These are phyloP conservation scores for Acarapis woodi DNA, from an alignment of 1,140 invertebrate species.

Conservation along the genomic window DNA sequence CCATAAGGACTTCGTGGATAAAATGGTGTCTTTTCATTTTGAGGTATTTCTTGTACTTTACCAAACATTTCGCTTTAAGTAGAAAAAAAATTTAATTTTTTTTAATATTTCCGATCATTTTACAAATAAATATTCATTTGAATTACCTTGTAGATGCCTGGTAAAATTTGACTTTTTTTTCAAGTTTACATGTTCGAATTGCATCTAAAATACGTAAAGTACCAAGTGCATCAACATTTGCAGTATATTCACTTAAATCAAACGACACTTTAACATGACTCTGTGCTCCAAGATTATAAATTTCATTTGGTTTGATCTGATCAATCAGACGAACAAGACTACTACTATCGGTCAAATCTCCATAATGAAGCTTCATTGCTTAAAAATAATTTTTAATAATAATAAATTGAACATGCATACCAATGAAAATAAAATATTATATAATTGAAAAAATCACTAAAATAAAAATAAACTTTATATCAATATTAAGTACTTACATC, in stretches of 20 bases:
- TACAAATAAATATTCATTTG: too few relatives aligned
- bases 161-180: constrained; percentile 66
- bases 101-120: too few relatives aligned
- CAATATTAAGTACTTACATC: too few relatives aligned
- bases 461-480: too few relatives aligned
- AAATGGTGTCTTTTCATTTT: constrained; percentile 92
- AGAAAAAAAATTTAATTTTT: too few relatives aligned
- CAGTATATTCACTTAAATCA: constrained; percentile 93
- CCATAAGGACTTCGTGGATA: constrained; percentile 98
- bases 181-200: constrained; percentile 62
- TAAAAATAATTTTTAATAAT: constrained; percentile 4
- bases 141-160: constrained; percentile 97
- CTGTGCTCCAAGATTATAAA: constrained; percentile 98
- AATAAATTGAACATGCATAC: constrained; percentile 1
- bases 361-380: constrained; percentile 84
- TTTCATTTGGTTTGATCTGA: constrained; percentile 57
- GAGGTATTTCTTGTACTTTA: constrained; percentile 83
- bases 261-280: constrained; percentile 98
- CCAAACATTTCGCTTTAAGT: constrained; percentile 93
- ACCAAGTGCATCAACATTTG: constrained; percentile 93
- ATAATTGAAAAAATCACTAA: not conserved
- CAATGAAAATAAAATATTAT: not conserved
- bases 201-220: constrained; percentile 81
- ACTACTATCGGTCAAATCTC: constrained; percentile 92
- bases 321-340: constrained; percentile 84